These are phyloP conservation scores for Noctua pronuba DNA, from an alignment of 2,888 invertebrate genomes.

Conservation along the genomic window DNA sequence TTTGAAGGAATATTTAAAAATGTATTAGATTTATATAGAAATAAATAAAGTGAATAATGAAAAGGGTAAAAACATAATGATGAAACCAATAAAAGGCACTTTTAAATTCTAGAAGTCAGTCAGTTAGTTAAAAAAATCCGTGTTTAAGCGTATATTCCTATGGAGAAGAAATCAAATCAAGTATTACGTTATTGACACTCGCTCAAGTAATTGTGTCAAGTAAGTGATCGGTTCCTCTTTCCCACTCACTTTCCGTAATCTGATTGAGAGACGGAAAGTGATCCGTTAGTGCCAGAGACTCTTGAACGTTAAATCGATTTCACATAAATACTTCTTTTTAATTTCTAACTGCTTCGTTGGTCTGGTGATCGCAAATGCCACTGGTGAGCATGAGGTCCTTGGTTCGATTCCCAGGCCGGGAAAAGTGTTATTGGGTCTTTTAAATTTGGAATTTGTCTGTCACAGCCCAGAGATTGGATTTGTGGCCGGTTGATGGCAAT, in stretches of 20 bases:
- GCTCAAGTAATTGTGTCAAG: background rate
- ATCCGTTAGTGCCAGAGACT: slow-evolving; percentile 6
- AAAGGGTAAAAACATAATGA: no score
- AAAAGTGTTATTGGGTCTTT: background rate
- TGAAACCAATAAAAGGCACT: background rate
- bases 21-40: no score
- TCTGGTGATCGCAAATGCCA: background rate
- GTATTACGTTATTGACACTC: background rate
- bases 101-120: background rate
- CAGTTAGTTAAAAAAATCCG: background rate
- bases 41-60: no score
- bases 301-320: slow-evolving; percentile 11
- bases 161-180: background rate
- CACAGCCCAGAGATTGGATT: background rate
- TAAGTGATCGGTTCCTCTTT: slow-evolving; percentile 7
- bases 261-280: slow-evolving; percentile 10
- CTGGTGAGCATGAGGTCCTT: background rate
- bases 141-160: background rate
- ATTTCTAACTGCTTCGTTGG: background rate
- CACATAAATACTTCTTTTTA: background rate
- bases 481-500: background rate
- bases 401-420: background rate
- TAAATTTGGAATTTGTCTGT: background rate
- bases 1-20: no score
- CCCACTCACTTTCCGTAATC: slow-evolving; percentile 8